These are phyloP conservation scores for Steinernema scapterisci DNA, from an alignment of 2,888 invertebrate species.

Conservation along the genomic window DNA sequence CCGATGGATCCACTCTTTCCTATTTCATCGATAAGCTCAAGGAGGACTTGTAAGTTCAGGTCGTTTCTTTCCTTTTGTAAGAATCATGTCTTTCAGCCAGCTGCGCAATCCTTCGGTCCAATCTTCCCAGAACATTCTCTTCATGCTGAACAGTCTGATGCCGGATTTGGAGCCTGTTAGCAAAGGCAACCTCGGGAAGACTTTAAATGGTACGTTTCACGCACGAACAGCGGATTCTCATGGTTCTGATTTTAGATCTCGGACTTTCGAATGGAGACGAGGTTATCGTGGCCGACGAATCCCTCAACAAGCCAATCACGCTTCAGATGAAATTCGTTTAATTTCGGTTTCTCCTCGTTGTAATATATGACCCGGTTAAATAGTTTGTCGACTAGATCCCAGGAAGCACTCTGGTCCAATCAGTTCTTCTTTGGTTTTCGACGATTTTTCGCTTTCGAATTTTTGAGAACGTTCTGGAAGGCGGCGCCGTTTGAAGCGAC, in stretches of 20 bases:
- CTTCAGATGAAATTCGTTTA: constrained; percentile 65
- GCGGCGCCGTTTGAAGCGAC: neutral
- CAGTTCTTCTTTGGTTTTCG: neutral
- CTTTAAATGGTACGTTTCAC: constrained; percentile 73
- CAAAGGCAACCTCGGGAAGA: constrained; percentile 83
- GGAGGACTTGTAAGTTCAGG: constrained; percentile 74
- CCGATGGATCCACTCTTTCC: constrained; percentile 75
- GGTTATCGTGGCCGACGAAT: constrained; percentile 87
- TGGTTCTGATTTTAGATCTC: constrained; percentile 75
- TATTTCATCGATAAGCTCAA: constrained; percentile 81
- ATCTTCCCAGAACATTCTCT: constrained; percentile 84
- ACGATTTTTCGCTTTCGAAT: too few relatives aligned
- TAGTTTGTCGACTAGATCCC: neutral
- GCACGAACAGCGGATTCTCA: too few relatives aligned
- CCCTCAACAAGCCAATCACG: constrained; percentile 75
- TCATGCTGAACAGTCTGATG: constrained; percentile 80
- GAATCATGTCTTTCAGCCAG: constrained; percentile 71
- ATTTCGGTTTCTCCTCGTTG: too few relatives aligned
- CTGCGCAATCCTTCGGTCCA: constrained; percentile 84
- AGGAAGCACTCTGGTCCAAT: neutral
- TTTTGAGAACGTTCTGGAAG: constrained; percentile 19
- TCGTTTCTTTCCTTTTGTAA: constrained; percentile 25
- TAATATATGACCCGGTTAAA: neutral
- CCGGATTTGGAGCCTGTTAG: constrained; percentile 89
- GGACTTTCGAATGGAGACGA: constrained; percentile 83